phyloP scores from a whole-genome alignment of 64 coral and sea anemone genomes.

The Pocillopora verrucosa region DNA sequence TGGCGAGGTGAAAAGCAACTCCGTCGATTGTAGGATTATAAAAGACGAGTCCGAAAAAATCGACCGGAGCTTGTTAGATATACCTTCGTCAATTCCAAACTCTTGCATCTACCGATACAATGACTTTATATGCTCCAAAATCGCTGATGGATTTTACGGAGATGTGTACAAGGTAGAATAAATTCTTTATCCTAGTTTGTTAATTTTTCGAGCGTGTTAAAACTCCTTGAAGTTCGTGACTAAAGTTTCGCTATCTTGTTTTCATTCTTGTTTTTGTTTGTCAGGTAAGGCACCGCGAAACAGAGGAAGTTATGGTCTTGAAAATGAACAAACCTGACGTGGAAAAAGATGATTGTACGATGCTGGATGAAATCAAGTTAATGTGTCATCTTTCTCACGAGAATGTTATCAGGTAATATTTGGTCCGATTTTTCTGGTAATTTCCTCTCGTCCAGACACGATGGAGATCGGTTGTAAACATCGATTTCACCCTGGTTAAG shows the following conservation, averaged over 20 bases:
- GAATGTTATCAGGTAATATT: conserved; percentile 64
- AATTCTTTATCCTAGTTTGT: neutral
- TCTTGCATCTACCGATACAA: conserved; percentile 66
- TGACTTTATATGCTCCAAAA: conserved; percentile 57
- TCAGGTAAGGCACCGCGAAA: conserved; percentile 67
- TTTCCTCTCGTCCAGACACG: neutral
- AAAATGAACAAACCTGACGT: conserved; percentile 64
- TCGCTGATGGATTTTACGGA: conserved; percentile 87
- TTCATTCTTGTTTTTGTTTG: conserved; percentile 38
- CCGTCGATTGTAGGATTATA: neutral
- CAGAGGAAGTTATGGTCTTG: conserved; percentile 79
- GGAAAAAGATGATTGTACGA: conserved; percentile 1
- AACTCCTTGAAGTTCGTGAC: neutral
- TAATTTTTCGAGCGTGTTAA: conserved; percentile 23
- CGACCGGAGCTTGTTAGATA: conserved; percentile 17
- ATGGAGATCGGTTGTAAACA: neutral
- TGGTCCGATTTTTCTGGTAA: neutral
- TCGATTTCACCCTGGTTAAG: neutral
- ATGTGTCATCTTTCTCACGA: conserved; percentile 79
- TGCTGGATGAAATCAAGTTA: conserved; percentile 60
- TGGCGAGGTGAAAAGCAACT: conserved; percentile 7
- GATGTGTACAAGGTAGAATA: conserved; percentile 73
- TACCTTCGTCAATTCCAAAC: conserved; percentile 58
- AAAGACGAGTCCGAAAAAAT: conserved; percentile 15
- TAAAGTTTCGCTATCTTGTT: neutral